Conservation (phyloP, 2,888 invertebrate species). For the Cataglyphis rosenhaueri region DNA sequence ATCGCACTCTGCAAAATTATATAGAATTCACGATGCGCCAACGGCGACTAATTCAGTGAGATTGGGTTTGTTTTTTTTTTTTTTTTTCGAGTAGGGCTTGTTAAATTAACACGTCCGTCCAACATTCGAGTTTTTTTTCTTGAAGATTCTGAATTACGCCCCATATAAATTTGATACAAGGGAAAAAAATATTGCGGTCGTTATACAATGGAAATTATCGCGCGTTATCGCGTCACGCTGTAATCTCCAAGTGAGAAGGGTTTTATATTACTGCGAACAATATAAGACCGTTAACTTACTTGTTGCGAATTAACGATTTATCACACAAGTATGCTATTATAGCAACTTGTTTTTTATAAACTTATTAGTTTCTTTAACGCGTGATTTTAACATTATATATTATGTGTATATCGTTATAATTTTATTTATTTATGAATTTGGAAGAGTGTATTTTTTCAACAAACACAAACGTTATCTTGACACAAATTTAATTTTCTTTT, state of each 20-base stretch:
- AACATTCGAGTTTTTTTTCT: not conserved
- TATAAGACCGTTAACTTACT: conserved; percentile 46
- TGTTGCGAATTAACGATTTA: conserved; percentile 51
- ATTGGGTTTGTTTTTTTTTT: conserved; percentile 9
- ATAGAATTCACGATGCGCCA: conserved; percentile 76
- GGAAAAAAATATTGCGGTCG: conserved; percentile 35
- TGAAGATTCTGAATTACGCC: not conserved
- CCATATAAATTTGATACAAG: conserved; percentile 3
- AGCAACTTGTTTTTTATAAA: conserved; percentile 9
- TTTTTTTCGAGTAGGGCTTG: conserved; percentile 15
- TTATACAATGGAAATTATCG: conserved; percentile 47
- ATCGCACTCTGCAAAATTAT: conserved; percentile 77
- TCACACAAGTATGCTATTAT: conserved; percentile 17
- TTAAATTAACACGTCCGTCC: conserved; percentile 46
- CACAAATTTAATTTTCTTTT: not conserved
- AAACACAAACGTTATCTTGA: not conserved
- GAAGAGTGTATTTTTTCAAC: not conserved
- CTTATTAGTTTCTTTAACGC: conserved; percentile 10
- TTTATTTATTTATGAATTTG: not conserved
- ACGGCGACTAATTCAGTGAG: conserved; percentile 46
- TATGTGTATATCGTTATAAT: not conserved
- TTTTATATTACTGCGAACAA: conserved; percentile 40
- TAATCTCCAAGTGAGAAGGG: conserved; percentile 38
- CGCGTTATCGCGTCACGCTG: conserved; percentile 36
- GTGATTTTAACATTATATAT: not conserved